phyloP scores from a whole-genome alignment of 2,888 invertebrate species.

The Drosophila paramelanica region DNA sequence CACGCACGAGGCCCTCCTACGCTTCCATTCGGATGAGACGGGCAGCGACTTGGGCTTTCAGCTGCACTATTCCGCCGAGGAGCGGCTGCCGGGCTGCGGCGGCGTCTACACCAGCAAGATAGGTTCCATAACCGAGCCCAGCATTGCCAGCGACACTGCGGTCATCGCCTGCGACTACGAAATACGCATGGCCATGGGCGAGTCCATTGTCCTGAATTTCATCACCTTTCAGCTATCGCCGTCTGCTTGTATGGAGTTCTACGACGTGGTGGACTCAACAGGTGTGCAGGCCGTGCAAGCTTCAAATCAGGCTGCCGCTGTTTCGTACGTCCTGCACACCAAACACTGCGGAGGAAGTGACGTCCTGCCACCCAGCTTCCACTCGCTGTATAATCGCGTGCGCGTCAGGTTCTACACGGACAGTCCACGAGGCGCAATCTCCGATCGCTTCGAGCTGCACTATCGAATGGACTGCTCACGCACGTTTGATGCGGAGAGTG shows the following conservation, averaged over 20 bases:
- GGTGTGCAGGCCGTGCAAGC: not conserved
- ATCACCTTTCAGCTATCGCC: slow-evolving; percentile 88
- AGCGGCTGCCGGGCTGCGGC: slow-evolving; percentile 93
- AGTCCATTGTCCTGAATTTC: too few species aligned
- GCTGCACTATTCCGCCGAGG: slow-evolving; percentile 90
- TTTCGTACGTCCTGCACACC: slow-evolving; percentile 88
- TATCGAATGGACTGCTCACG: slow-evolving; percentile 89
- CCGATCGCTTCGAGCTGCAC: slow-evolving; percentile 86
- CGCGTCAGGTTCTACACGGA: slow-evolving; percentile 87
- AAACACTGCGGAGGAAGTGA: slow-evolving; percentile 89
- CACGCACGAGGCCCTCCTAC: slow-evolving; percentile 87
- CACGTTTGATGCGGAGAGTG: slow-evolving; percentile 87
- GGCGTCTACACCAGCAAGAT: slow-evolving; percentile 88
- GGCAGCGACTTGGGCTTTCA: slow-evolving; percentile 92
- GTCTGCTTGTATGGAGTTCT: slow-evolving; percentile 90
- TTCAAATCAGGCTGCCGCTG: not conserved
- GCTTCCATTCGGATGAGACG: slow-evolving; percentile 92
- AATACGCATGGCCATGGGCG: too few species aligned
- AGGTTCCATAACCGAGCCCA: slow-evolving; percentile 89
- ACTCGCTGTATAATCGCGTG: slow-evolving; percentile 87
- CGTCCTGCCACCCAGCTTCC: slow-evolving; percentile 86
- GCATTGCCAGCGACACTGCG: slow-evolving; percentile 67
- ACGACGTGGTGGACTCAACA: slow-evolving; percentile 84
- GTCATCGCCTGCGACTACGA: slow-evolving; percentile 90
- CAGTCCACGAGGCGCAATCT: slow-evolving; percentile 57